Percentiles rank a stretch among this genome's conserved stretches.
Evolutionary conservation across 2,888 invertebrate genomes (phyloP).

Genomic region (Biston betularia): DNA sequence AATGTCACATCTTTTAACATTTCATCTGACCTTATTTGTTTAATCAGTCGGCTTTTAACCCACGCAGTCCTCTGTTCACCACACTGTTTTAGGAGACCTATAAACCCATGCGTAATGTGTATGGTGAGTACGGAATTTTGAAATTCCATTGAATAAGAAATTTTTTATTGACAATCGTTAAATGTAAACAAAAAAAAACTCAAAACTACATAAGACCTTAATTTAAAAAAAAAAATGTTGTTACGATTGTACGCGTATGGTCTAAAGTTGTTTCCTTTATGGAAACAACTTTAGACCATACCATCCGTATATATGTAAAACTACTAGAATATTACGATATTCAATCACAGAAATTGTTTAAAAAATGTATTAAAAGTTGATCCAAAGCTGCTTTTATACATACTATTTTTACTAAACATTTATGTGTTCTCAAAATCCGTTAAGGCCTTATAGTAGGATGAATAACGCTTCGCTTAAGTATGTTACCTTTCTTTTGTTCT

Average conservation of each 20-base stretch:
- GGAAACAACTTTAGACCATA: too few relatives aligned
- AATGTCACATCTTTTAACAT: constrained; percentile 49
- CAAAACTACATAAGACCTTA: not conserved
- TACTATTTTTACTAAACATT: too few relatives aligned
- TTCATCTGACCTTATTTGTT: constrained; percentile 43
- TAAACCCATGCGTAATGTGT: not conserved
- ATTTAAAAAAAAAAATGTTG: too few relatives aligned
- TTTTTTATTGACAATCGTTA: too few relatives aligned
- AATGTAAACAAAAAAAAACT: not conserved
- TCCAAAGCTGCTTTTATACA: not conserved
- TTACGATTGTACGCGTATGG: too few relatives aligned
- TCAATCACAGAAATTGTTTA: too few relatives aligned
- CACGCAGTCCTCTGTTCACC: constrained; percentile 4
- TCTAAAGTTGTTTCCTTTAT: too few relatives aligned
- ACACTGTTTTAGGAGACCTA: not conserved
- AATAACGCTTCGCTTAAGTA: constrained; percentile 10
- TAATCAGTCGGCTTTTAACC: constrained; percentile 22
- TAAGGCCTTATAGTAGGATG: constrained; percentile 17
- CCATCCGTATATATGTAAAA: too few relatives aligned
- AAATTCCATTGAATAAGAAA: too few relatives aligned
- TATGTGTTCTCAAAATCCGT: constrained; percentile 29
- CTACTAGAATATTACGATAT: too few relatives aligned
- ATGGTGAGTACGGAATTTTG: not conserved
- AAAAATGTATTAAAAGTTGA: too few relatives aligned
- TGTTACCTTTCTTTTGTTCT: constrained; percentile 21